These are phyloP conservation scores for Leptogaster cylindrica DNA, from an alignment of 2,888 invertebrate genomes.

Conservation along the genomic window DNA sequence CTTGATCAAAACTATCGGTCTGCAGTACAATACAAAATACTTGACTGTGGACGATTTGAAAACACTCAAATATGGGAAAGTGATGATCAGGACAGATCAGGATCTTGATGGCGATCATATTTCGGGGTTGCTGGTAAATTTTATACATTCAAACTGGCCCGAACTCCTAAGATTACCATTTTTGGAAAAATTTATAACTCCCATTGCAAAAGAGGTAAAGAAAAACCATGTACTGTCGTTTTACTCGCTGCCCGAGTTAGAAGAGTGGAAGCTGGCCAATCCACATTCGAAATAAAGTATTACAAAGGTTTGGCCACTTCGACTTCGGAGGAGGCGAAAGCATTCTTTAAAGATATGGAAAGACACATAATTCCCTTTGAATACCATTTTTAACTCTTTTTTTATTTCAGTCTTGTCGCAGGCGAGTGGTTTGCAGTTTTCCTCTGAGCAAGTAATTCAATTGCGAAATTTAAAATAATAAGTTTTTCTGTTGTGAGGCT, in stretches of 20 bases:
- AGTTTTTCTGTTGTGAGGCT: no score
- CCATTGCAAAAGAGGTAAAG: slow-evolving; percentile 95
- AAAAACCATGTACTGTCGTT: slow-evolving; percentile 83
- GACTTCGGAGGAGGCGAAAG: slow-evolving; percentile 96
- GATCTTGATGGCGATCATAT: slow-evolving; percentile 99
- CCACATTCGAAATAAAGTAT: slow-evolving; percentile 95
- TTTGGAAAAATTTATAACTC: slow-evolving; percentile 97
- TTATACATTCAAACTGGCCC: slow-evolving; percentile 99
- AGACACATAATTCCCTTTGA: slow-evolving; percentile 90
- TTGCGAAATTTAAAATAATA: no score
- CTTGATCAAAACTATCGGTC: slow-evolving; percentile 93
- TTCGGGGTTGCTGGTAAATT: slow-evolving; percentile 98
- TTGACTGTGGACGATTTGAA: slow-evolving; percentile 83
- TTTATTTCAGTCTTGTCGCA: no score
- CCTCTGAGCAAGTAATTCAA: no score
- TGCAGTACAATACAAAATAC: slow-evolving; percentile 96
- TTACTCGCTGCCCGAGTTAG: slow-evolving; percentile 97
- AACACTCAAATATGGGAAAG: slow-evolving; percentile 88
- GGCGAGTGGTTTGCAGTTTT: no score
- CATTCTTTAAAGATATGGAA: slow-evolving; percentile 96
- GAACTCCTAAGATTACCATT: slow-evolving; percentile 86
- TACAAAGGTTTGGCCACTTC: slow-evolving; percentile 99
- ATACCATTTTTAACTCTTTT: no score
- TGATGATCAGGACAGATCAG: slow-evolving; percentile 99
- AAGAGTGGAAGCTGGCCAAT: slow-evolving; percentile 93